Base-by-base conservation (phyloP, 2,888 invertebrate genomes). In the Plebejus melissa region DNA sequence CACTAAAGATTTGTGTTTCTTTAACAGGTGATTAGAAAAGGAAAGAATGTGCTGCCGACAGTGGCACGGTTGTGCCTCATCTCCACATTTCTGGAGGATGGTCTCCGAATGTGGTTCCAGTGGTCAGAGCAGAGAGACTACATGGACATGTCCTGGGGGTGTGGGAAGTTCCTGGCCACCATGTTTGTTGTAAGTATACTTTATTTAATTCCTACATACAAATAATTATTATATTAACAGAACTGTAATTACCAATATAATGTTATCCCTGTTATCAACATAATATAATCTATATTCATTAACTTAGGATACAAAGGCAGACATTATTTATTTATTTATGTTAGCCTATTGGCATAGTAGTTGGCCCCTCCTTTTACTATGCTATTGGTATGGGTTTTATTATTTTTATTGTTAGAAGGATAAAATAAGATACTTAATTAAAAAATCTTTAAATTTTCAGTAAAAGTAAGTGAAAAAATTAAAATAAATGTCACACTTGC, bases 11-110 rank as follows among this genome's bases (percentile, higher is more conserved):
- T 32, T 32, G 4, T 69, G 13, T 69, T 74, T 11, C 16, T 58
- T 74, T 38, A 28, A 13, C 90, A 99, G 99, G 97, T 99, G 78
- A 96, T 98, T 83, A 95, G 99, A 82, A 97, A 97, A 94, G 96
- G 98, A 82, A 99, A 99, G 90, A 95, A 97, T 90, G 95, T 99
- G 80, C 94, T 99, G 82, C 99, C 99, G 41, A 99, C 99, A 81
- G 95, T 99, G 82, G 99, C 99, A 16, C 96, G 99, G 79, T 94
- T 99, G 78, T 99, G 99, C 90, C 95, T 99, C 78, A 98, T 99
- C 86, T 98, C 99, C 82, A 99, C 99, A 82, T 99, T 99, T 94
- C 94, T 99, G 79, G 99, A 99, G 93, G 99, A 99, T 94, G 99
- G 99, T 1, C 95, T 99, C 77, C 96, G 99, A 78, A 99, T 99